Evolutionary conservation across 1,140 invertebrate genomes (phyloP), one percentile per base, ranked within the genome.

Genomic region (Chironomus tepperi): DNA sequence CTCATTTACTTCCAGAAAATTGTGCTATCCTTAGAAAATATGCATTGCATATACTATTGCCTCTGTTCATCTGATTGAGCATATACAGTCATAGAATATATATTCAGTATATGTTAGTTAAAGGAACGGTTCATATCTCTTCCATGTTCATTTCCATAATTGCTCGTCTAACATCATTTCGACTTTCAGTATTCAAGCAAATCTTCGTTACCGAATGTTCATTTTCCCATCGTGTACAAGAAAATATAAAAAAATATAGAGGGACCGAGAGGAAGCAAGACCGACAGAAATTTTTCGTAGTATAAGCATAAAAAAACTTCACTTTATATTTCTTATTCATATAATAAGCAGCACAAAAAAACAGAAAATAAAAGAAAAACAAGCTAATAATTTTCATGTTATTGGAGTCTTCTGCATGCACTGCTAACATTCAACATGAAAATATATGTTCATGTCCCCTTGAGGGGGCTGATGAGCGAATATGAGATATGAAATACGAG

Each of bases 61-160:
- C 5, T 34, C 24, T 34, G 24, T 34, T 34, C 24, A 34, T 34
- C 47, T 57, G 47, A 57, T 57, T 57, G 47, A 57, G n/a, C 10
- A 57, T 34, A 34, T 57, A n/a, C 47, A 34, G 24, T 5, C 5
- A 34, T 34, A 34, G 24, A 5, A 2, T 34, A 34, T 34, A 34
- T 34, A 57, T 57, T 9, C 47, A 57, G 9, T 34, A 34, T 34
- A 34, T 34, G 24, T 34, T 34, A 34, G 24, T 34, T 34, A 34
- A 34, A 12, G 47, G n/a, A 57, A 57, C n/a, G 47, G n/a, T n/a
- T 57, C 47, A 57, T 57, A 57, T 57, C 47, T 57, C n/a, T 57
- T 57, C n/a, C 47, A 57, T 57, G 47, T 57, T 57, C 47, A 57
- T 57, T 57, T 57, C 47, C 47, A 57, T 57, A 57, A 57, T 57